Evolutionary conservation across 2,888 invertebrate species (phyloP).

Genomic region (Lasioglossum vierecki): DNA sequence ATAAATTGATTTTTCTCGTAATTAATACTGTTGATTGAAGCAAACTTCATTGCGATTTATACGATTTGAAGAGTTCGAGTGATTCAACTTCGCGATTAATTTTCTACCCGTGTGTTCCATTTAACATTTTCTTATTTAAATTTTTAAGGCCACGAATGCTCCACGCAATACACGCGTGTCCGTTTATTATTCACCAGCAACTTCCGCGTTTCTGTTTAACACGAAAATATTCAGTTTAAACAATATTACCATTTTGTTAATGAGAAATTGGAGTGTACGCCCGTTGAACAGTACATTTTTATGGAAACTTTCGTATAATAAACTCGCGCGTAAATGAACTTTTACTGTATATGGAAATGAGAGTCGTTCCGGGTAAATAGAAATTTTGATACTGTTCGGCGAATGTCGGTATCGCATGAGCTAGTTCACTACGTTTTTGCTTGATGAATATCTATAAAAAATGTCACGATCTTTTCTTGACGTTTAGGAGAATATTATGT

Average conservation of each 20-base stretch:
- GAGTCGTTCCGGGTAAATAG: background rate
- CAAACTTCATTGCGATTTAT: background rate
- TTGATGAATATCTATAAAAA: background rate
- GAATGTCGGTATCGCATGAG: background rate
- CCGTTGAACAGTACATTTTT: background rate
- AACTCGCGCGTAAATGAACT: background rate
- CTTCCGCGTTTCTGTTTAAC: background rate
- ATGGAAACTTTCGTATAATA: background rate
- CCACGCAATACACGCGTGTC: too few relatives aligned
- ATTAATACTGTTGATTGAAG: background rate
- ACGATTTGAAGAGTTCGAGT: background rate
- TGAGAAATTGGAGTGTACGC: background rate
- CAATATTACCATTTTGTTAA: background rate
- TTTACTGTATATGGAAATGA: constrained; percentile 1
- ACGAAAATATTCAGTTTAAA: background rate
- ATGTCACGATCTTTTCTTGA: background rate
- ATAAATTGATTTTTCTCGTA: background rate
- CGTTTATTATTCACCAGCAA: background rate
- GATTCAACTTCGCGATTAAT: too few relatives aligned
- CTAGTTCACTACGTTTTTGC: background rate
- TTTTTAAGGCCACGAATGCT: background rate
- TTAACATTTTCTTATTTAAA: background rate
- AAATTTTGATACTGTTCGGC: background rate
- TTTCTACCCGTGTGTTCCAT: background rate
- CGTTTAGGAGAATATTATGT: background rate